Evolutionary conservation across 2,113 vertebrate genomes (phyloP).

Genomic region (Psophia crepitans): DNA sequence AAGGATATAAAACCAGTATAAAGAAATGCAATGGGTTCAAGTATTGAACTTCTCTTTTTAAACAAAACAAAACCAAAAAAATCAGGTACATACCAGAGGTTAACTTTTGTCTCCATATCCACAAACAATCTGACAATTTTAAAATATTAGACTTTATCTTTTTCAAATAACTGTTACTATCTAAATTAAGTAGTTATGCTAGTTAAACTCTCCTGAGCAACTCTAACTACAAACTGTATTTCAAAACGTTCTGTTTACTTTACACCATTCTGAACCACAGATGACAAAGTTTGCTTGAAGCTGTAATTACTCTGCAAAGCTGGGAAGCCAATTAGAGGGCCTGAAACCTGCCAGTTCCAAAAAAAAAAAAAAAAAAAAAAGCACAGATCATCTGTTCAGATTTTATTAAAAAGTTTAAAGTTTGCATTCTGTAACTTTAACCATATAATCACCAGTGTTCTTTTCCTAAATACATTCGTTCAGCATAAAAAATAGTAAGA

Average conservation of each 20-base stretch:
- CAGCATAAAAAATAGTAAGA: background rate
- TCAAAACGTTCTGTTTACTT: conserved; percentile 77
- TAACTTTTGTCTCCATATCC: background rate
- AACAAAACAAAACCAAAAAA: background rate
- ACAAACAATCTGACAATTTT: background rate
- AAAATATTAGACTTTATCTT: background rate
- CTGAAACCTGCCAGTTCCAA: conserved; percentile 73
- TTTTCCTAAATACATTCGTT: background rate
- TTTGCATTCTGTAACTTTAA: conserved; percentile 70
- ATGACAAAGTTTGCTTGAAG: conserved; percentile 78
- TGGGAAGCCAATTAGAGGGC: conserved; percentile 77
- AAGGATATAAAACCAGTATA: background rate
- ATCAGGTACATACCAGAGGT: background rate
- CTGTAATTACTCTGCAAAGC: conserved; percentile 77
- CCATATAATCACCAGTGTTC: conserved; percentile 46
- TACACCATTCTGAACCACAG: conserved; percentile 79
- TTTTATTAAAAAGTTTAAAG: conserved; percentile 74
- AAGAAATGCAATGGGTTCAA: background rate
- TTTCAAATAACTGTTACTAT: conserved; percentile 18
- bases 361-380: conserved; percentile 40
- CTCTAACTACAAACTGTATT: conserved; percentile 71
- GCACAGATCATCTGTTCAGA: conserved; percentile 71
- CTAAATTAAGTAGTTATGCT: conserved; percentile 51
- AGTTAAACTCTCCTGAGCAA: conserved; percentile 68
- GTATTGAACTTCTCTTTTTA: background rate